phyloP scores from a whole-genome alignment of 2,888 invertebrate genomes.

The Magallana nippona region DNA sequence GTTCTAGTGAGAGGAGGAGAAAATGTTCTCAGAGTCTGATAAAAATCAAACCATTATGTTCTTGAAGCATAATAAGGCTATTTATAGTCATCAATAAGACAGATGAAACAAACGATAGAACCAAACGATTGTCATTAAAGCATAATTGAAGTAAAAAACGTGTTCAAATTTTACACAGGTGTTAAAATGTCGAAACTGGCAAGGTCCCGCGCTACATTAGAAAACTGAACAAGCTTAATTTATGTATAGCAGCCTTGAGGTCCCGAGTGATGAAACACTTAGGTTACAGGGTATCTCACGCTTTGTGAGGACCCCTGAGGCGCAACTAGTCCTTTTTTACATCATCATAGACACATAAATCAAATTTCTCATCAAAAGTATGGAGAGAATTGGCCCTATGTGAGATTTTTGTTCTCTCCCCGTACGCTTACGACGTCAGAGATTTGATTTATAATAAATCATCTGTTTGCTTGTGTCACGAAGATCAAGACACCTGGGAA shows the following conservation, averaged over 20 bases:
- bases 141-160: background rate
- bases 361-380: background rate
- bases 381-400: background rate
- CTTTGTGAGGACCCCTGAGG: background rate
- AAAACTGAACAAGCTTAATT: too few species aligned
- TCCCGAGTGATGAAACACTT: background rate
- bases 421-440: background rate
- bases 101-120: background rate
- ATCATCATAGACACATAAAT: constrained; percentile 20
- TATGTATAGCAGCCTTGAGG: background rate
- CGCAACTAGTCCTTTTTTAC: background rate
- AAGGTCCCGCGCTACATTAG: too few species aligned
- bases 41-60: background rate
- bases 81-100: background rate
- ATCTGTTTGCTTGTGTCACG: background rate
- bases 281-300: background rate
- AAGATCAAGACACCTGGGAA: background rate
- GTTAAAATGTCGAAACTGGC: too few species aligned
- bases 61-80: background rate
- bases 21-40: background rate
- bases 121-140: background rate
- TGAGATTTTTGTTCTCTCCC: background rate
- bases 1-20: background rate
- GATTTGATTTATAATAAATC: constrained; percentile 7
- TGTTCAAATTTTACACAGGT: background rate